Conservation (phyloP, 2,113 vertebrate species). For the Corvus cornix region DNA sequence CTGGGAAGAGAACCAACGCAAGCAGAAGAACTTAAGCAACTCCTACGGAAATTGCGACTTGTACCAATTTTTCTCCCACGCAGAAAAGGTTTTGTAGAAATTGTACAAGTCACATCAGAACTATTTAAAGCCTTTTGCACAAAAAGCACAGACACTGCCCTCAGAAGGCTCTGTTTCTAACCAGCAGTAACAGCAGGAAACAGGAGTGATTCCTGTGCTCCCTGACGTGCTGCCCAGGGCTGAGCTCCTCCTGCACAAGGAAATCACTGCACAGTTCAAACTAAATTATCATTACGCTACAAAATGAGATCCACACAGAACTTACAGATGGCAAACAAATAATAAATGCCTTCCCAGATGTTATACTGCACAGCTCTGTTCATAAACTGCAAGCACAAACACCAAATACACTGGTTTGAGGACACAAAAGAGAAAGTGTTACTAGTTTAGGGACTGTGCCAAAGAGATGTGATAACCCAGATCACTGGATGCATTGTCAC, state of each 20-base stretch:
- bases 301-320: not conserved
- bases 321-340: not conserved
- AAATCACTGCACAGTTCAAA: not conserved
- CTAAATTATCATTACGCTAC: not conserved
- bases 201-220: not conserved
- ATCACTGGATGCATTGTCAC: not conserved
- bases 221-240: not conserved
- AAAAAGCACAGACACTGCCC: not conserved
- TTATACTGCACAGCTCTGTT: not conserved
- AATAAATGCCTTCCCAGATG: not conserved
- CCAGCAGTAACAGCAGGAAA: not conserved
- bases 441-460: not conserved
- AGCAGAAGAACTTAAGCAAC: not conserved
- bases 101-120: not conserved
- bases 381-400: not conserved
- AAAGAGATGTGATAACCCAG: fast-evolving
- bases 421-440: not conserved
- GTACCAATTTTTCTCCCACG: not conserved
- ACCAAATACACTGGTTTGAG: not conserved
- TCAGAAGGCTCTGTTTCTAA: not conserved
- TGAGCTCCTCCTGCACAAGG: not conserved
- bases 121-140: not conserved
- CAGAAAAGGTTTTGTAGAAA: not conserved
- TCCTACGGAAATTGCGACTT: not conserved
- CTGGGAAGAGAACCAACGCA: not conserved